Percentiles rank a stretch among this genome's conserved stretches.
Conservation (phyloP, 2,797 vertebrate genomes). For the Lepidocolaptes lacrymiger region DNA sequence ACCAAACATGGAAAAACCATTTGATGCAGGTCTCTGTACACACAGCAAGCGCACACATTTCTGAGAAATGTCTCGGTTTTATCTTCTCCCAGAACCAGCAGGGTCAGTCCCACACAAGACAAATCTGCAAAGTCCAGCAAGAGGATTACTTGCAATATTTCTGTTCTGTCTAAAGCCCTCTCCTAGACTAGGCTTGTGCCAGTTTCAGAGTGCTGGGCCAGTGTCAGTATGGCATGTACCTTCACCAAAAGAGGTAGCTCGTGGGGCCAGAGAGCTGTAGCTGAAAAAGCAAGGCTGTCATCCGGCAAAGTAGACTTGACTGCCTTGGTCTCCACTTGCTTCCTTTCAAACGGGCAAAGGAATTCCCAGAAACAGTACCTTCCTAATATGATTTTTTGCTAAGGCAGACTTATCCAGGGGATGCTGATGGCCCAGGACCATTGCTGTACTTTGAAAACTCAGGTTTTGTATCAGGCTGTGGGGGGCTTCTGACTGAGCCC, state of each 20-base stretch:
- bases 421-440: background rate
- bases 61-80: background rate
- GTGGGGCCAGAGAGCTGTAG: background rate
- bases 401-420: background rate
- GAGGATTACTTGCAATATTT: background rate
- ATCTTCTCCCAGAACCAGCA: background rate
- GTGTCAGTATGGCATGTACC: accelerated
- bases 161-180: background rate
- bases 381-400: background rate
- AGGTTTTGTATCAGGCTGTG: background rate
- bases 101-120: background rate
- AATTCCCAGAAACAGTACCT: background rate
- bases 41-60: background rate
- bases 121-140: background rate
- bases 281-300: background rate
- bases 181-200: accelerated
- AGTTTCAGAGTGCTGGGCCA: background rate
- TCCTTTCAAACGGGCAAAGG: background rate
- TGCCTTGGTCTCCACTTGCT: background rate
- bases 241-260: background rate
- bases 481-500: background rate
- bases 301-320: background rate
- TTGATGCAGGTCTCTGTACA: background rate
- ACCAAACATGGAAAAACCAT: background rate
- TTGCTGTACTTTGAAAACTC: background rate